These are phyloP conservation scores for Notiomystis cincta DNA, from an alignment of 2,113 vertebrate species.

Conservation along the genomic window DNA sequence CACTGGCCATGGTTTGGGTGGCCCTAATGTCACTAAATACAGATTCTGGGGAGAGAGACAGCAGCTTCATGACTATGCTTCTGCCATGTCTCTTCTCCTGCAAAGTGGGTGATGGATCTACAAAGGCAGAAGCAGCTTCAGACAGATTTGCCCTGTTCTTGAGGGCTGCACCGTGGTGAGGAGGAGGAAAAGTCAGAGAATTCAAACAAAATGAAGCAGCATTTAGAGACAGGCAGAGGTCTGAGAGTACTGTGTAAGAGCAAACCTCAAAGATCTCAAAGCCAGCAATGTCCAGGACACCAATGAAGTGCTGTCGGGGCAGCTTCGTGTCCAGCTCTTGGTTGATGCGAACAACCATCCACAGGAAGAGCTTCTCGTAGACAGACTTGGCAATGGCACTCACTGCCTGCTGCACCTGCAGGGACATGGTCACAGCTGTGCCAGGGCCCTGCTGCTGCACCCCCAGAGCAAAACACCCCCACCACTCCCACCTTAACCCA, in stretches of 20 bases:
- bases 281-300: conserved; percentile 76
- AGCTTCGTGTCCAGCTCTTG: conserved; percentile 76
- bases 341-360: conserved; percentile 77
- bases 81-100: not conserved
- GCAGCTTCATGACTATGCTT: not conserved
- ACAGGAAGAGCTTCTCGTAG: conserved; percentile 77
- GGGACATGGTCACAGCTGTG: not conserved
- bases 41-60: not conserved
- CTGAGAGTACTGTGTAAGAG: not conserved
- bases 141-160: not conserved
- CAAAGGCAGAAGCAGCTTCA: not conserved
- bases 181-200: not conserved
- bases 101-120: not conserved
- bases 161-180: not conserved
- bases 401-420: conserved; percentile 74
- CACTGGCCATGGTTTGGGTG: not conserved
- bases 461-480: not conserved
- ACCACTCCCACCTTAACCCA: not conserved
- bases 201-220: not conserved
- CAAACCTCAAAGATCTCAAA: conserved; percentile 81
- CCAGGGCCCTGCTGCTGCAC: not conserved
- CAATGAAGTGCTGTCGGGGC: conserved; percentile 76
- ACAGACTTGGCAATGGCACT: conserved; percentile 76
- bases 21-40: not conserved
- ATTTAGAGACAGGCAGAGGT: not conserved